Base-by-base conservation (phyloP, 2,797 vertebrate genomes). In the Crenuchus spilurus region DNA sequence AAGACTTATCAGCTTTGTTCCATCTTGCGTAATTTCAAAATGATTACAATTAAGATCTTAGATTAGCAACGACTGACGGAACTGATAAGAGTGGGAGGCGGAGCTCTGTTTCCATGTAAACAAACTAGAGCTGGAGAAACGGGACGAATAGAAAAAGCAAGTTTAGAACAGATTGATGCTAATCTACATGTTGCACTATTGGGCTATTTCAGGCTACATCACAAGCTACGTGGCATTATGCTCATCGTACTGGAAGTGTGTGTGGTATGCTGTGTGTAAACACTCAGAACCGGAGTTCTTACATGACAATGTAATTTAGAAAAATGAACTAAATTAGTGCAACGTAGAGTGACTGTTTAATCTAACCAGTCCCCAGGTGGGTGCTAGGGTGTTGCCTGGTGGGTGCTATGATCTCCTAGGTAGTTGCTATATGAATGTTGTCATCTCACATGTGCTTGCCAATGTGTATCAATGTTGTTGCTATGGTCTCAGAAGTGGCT, bases 201-300 rank as follows among this genome's bases (percentile, higher is more conserved):
- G 37, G 60, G 61, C 72, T 80, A 76, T 78, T 78, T 80, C 26
- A 62, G 70, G 24, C 31, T 35, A 44, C 55, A 70, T 33, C 44
- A 55, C 54, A 66, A 69, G 69, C 78, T 82, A 78, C 75, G 75
- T 80, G 81, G 52, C 51, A 16, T 57, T 14, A 22, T 13, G 60
- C 75, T 76, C 69, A 76, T 76, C 76, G 66, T 51, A 70, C 20
- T 35, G 44, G 42, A 66, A 48, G 35, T 46, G 57, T 61, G 4
- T 66, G 39, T 65, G 46, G 39, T 26, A 10, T 28, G 41, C 9
- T 72, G 16, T 51, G 9, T 52, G 42, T 55, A 6, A 11, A 48
- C 13, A 44, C 4, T 16, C 8, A 44, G 14, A 44, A 14, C 42
- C 13, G 11, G 42, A 4, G 4, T 37, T 4, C 4, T 37, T 37